phyloP scores from a whole-genome alignment of 2,888 invertebrate genomes.

The Luperina nickerlii region DNA sequence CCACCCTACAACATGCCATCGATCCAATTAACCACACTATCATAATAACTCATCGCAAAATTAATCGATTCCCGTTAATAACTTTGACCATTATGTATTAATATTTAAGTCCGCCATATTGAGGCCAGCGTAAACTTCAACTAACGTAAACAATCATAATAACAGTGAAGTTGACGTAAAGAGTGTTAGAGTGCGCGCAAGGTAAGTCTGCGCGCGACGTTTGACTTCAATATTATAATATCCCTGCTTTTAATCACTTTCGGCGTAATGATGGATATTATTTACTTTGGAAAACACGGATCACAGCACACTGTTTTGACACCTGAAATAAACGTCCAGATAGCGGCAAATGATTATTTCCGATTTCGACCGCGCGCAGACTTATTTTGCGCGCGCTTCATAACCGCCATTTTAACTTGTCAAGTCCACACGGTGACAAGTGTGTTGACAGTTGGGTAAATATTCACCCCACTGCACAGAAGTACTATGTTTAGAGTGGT shows the following conservation, averaged over 20 bases:
- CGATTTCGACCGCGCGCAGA: too few relatives aligned
- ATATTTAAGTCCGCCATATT: slow-evolving; percentile 58
- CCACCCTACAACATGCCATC: slow-evolving; percentile 15
- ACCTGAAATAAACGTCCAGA: too few relatives aligned
- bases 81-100: slow-evolving; percentile 39
- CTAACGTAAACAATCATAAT: slow-evolving; percentile 47
- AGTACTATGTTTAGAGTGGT: slow-evolving; percentile 12
- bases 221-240: too few relatives aligned
- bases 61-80: slow-evolving; percentile 51
- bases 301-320: too few relatives aligned
- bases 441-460: slow-evolving; percentile 47
- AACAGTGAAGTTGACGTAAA: slow-evolving; percentile 41
- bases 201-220: too few relatives aligned
- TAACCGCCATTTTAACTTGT: slow-evolving; percentile 40
- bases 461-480: slow-evolving; percentile 26
- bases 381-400: background rate
- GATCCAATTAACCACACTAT: slow-evolving; percentile 51
- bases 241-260: too few relatives aligned
- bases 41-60: slow-evolving; percentile 46
- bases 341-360: too few relatives aligned
- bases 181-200: slow-evolving; percentile 14
- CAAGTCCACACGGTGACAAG: slow-evolving; percentile 43
- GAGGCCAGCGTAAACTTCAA: slow-evolving; percentile 45
- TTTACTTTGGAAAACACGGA: too few relatives aligned
- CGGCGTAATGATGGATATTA: too few relatives aligned